phyloP scores from a whole-genome alignment of 2,888 invertebrate species.

The Holacanthella duospinosa region DNA sequence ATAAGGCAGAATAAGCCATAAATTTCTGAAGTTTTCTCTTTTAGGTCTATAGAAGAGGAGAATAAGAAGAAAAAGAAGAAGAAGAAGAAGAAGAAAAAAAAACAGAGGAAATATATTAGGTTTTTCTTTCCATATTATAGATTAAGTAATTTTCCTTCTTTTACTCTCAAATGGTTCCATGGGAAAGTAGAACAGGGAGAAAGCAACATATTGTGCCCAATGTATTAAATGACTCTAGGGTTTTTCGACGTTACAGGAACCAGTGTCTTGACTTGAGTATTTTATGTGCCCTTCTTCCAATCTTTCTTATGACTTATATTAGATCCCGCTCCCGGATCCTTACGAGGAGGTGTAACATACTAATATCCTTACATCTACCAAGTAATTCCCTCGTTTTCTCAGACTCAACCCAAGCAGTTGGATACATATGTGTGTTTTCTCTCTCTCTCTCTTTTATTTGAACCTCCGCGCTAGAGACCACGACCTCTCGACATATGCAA shows the following conservation, averaged over 20 bases:
- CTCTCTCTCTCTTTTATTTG: too few species aligned
- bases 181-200: slow-evolving; percentile 2
- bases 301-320: slow-evolving; percentile 4
- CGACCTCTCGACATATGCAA: slow-evolving; percentile 1
- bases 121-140: slow-evolving; percentile 1
- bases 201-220: slow-evolving; percentile 3
- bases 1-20: background rate
- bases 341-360: background rate
- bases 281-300: background rate
- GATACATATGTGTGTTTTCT: background rate
- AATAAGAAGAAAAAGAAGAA: background rate
- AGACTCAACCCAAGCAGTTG: background rate
- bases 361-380: background rate
- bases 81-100: background rate
- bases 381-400: background rate
- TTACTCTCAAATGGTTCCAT: background rate
- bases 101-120: background rate
- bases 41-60: background rate
- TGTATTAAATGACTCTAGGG: background rate
- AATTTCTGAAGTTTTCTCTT: background rate
- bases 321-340: background rate
- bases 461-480: too few species aligned
- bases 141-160: background rate
- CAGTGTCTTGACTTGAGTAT: background rate
- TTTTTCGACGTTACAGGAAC: background rate